These are phyloP conservation scores for Chrosomus eos DNA, from an alignment of 2,797 vertebrate genomes.

Conservation along the genomic window DNA sequence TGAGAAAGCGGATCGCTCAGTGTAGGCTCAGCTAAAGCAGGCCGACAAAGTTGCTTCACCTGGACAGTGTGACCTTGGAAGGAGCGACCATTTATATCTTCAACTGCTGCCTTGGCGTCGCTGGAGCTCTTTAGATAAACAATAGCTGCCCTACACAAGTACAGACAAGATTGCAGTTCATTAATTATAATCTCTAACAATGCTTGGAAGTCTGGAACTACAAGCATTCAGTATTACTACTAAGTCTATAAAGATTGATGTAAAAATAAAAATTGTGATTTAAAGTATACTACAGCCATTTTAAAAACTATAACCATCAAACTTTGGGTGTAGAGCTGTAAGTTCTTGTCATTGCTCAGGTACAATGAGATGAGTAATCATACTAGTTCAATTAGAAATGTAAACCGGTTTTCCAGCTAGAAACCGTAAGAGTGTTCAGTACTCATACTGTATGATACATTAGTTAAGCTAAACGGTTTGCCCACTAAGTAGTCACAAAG, in stretches of 20 bases:
- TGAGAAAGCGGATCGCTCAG: conserved; percentile 29
- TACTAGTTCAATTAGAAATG: neutral
- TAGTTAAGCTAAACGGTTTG: neutral
- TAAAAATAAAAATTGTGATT: neutral
- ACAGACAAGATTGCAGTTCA: neutral
- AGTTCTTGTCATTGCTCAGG: neutral
- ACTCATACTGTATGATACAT: neutral
- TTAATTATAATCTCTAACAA: neutral
- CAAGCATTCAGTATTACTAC: neutral
- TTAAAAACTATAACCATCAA: neutral
- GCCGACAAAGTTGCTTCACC: conserved; percentile 59
- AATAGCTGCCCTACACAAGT: conserved; percentile 65
- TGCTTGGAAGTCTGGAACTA: neutral
- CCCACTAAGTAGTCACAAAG: neutral
- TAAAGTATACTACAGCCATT: neutral
- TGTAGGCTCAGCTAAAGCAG: neutral
- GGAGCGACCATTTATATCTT: conserved; percentile 61
- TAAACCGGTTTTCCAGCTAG: neutral
- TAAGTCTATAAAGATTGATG: neutral
- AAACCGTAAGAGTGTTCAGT: neutral
- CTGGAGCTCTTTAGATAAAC: conserved; percentile 59
- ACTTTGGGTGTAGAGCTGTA: neutral
- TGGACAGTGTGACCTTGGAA: conserved; percentile 57
- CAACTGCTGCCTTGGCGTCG: conserved; percentile 61
- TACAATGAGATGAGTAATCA: neutral